Evolutionary conservation across 92 coral and sea anemone genomes (phyloP), one percentile per base, ranked within the genome.

Genomic region (Hydrozoanthus gracilis): DNA sequence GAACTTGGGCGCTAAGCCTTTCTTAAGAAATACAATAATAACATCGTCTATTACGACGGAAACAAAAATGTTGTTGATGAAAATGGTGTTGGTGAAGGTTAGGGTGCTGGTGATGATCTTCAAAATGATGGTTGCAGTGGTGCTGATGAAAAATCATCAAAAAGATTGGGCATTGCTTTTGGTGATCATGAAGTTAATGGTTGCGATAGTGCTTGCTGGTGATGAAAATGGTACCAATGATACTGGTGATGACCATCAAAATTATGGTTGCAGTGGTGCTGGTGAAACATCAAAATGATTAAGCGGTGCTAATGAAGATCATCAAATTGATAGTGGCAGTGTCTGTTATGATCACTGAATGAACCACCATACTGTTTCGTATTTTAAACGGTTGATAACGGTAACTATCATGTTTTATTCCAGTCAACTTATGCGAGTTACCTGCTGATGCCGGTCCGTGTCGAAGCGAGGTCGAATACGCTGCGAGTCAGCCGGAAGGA

Each of bases 381-480:
- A 27, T 27, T 27, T 27, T 27, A 27, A 27, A 0, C 39, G 39
- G 15, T 6, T 64, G 70, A 20, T 35, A 9, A 48, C 15, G 5
- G 44, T 35, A 35, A 68, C 44, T 10, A 66, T 44, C 14, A 16
- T 9, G 14, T 16, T 58, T 58, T 58, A 58, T 2, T 58, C 64
- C 64, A 78, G 83, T 78, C 7, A 60, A 78, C 51, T n/a, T 78
- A 39, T 78, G 83, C 83, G 12, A 78, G 55, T 47, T 78, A 15
- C 71, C 83, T 44, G 83, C 61, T 8, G 83, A 78, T 51, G 68
- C 83, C 18, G 83, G 83, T 18, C 83, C 83, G 51, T 78, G 83
- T 14, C 83, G 71, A 7, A 78, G 83, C 17, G 83, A 78, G 46
- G 83, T 78, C 14, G 44, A 54, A 11, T 15, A 5, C 39, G 83